phyloP scores from a whole-genome alignment of 2,888 invertebrate genomes.

The Parnassius smintheus region DNA sequence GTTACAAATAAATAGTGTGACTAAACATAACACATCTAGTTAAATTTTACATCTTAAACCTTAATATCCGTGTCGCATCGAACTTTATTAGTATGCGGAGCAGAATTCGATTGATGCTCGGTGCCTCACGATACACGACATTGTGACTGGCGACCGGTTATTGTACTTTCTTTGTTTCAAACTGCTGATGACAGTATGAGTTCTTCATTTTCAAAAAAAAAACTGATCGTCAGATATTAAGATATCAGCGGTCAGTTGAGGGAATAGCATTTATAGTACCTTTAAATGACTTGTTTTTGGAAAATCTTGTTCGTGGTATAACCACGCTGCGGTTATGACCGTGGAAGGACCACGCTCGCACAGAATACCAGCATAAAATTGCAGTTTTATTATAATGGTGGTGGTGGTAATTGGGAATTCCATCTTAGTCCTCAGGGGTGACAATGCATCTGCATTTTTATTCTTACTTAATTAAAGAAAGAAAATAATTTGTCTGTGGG shows the following conservation, averaged over 20 bases:
- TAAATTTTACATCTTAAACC: background rate
- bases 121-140: conserved; percentile 40
- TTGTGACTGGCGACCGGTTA: conserved; percentile 43
- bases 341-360: background rate
- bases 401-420: no score
- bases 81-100: conserved; percentile 53
- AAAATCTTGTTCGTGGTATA: no score
- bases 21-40: background rate
- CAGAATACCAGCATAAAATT: background rate
- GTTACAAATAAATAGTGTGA: no score
- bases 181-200: background rate
- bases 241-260: no score
- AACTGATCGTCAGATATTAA: background rate
- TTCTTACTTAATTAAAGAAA: no score
- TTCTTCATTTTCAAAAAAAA: background rate
- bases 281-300: no score
- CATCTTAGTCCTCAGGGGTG: no score
- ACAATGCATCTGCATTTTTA: no score
- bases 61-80: conserved; percentile 31
- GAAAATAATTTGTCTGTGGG: no score
- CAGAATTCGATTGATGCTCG: conserved; percentile 49
- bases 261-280: no score
- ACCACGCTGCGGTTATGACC: background rate
- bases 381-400: no score
- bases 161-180: conserved; percentile 40